Conservation (phyloP, 2,797 vertebrate genomes). For the Paramormyrops hopkinsi region DNA sequence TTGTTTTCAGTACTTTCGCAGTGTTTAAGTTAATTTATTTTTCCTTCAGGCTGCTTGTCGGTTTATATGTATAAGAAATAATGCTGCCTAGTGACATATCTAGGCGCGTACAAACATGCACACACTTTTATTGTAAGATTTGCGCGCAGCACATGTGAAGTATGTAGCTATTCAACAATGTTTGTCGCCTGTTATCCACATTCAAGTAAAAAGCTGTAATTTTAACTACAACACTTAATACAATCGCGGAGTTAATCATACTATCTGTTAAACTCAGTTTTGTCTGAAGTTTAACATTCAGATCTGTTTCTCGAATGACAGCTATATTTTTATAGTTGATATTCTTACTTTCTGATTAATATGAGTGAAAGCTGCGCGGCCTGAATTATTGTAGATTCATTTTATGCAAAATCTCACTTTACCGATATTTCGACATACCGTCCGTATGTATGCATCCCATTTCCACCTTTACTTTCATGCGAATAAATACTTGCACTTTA, state of each 20-base stretch:
- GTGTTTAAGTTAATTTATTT: neutral
- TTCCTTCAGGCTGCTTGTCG: neutral
- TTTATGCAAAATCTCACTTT: neutral
- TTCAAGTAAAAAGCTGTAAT: neutral
- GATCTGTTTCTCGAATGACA: neutral
- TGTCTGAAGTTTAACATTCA: conserved; percentile 3
- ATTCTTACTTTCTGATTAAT: neutral
- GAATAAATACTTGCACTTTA: neutral
- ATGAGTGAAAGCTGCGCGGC: neutral
- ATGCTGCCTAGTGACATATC: neutral
- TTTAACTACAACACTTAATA: neutral
- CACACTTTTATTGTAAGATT: neutral
- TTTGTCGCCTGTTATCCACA: neutral
- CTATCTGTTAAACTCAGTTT: neutral
- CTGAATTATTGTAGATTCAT: neutral
- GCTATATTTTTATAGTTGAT: neutral
- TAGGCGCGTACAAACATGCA: neutral
- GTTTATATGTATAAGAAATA: neutral
- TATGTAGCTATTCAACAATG: neutral
- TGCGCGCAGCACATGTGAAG: neutral
- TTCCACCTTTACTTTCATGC: neutral
- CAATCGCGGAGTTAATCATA: neutral
- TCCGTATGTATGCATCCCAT: neutral
- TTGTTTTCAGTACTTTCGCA: conserved; percentile 1
- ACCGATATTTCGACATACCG: neutral